These are phyloP conservation scores for Dryas iulia DNA, from an alignment of 1,140 invertebrate genomes.

Conservation along the genomic window DNA sequence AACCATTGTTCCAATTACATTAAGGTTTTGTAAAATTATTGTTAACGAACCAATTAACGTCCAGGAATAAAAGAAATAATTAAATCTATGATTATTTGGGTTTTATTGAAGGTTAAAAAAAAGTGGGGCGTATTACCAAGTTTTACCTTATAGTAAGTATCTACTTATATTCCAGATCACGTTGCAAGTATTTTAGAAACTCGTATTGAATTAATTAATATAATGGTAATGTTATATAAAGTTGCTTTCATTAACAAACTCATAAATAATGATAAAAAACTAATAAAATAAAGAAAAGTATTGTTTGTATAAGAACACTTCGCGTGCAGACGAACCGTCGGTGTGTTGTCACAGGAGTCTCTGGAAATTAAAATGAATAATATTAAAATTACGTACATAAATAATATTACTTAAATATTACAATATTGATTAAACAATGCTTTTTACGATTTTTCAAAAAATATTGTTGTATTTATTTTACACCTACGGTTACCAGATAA, in stretches of 20 bases:
- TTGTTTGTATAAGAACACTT: background rate
- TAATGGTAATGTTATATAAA: background rate
- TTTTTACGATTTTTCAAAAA: too few species aligned
- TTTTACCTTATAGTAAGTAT: slow-evolving; percentile 13
- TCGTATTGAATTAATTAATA: slow-evolving; percentile 16
- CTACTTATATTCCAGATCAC: slow-evolving; percentile 26
- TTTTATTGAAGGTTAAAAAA: too few species aligned
- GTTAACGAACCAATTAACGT: too few species aligned
- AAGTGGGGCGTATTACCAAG: too few species aligned
- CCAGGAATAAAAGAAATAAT: too few species aligned
- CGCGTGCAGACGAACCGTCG: background rate
- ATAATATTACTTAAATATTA: too few species aligned
- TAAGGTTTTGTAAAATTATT: too few species aligned
- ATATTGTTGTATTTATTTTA: too few species aligned
- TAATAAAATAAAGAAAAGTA: background rate
- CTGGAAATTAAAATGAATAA: background rate
- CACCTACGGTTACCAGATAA: too few species aligned
- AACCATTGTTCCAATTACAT: too few species aligned
- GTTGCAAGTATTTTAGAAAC: slow-evolving; percentile 5
- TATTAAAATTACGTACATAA: background rate
- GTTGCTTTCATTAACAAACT: background rate
- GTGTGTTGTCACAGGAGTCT: background rate
- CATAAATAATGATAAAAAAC: background rate
- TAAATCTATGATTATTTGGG: too few species aligned
- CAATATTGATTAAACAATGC: too few species aligned